phyloP scores from a whole-genome alignment of 2,113 vertebrate genomes.

The Glareola pratincola region DNA sequence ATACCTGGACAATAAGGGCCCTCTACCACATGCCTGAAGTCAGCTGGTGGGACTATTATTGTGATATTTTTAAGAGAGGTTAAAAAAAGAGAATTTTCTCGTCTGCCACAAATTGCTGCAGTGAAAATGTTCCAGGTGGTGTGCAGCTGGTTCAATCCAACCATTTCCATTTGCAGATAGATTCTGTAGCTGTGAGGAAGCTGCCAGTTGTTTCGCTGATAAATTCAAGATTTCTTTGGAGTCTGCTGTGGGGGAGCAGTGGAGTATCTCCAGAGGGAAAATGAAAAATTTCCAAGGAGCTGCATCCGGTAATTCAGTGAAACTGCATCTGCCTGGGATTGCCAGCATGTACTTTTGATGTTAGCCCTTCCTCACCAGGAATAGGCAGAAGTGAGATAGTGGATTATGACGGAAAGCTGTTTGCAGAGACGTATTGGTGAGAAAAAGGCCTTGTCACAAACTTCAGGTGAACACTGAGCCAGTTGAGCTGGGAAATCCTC shows the following conservation, averaged over 20 bases:
- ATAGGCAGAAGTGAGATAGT: background rate
- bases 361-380: background rate
- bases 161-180: background rate
- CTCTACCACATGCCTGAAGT: background rate
- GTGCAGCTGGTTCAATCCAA: constrained; percentile 29
- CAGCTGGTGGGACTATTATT: background rate
- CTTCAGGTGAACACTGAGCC: background rate
- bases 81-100: background rate
- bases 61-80: background rate
- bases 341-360: background rate
- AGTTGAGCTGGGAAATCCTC: background rate
- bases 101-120: background rate
- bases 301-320: background rate
- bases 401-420: background rate
- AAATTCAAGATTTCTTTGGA: constrained; percentile 27
- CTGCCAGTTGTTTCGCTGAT: constrained; percentile 3
- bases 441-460: background rate
- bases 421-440: background rate
- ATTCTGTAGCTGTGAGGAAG: background rate
- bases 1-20: background rate
- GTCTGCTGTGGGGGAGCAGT: background rate
- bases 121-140: constrained; percentile 29
- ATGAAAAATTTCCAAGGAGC: background rate
- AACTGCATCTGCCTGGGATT: background rate
- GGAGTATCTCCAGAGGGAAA: background rate